Conservation (phyloP, 2,113 vertebrate genomes). For the Tor tambroides region DNA sequence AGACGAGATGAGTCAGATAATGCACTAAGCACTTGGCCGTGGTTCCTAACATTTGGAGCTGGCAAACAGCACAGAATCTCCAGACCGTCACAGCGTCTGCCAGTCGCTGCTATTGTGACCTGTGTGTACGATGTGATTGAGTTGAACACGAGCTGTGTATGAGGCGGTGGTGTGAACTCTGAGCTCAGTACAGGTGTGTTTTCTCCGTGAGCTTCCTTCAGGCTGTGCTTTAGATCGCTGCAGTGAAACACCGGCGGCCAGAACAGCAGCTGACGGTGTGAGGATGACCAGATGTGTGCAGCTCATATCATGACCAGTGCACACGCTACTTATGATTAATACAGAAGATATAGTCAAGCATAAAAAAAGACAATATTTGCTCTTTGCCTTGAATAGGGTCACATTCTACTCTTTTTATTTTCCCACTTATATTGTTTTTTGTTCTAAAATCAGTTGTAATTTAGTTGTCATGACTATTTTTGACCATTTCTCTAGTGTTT, state of each 20-base stretch:
- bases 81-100: neutral
- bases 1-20: neutral
- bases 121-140: neutral
- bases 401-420: neutral
- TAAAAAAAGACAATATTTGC: neutral
- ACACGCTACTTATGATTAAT: neutral
- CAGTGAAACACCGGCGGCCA: neutral
- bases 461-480: neutral
- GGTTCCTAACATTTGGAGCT: neutral
- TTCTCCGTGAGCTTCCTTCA: slow-evolving; percentile 10
- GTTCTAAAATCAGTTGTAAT: neutral
- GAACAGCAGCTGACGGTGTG: neutral
- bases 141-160: neutral
- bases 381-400: neutral
- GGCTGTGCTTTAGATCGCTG: neutral
- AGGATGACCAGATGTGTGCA: neutral
- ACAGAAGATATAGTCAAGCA: neutral
- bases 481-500: neutral
- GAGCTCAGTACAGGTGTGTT: slow-evolving; percentile 19
- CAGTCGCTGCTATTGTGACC: neutral
- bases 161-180: neutral
- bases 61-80: neutral
- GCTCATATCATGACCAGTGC: neutral
- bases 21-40: neutral
- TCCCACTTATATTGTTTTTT: neutral